Evolutionary conservation across 2,797 vertebrate genomes (phyloP).

Genomic region (Oreortyx pictus): DNA sequence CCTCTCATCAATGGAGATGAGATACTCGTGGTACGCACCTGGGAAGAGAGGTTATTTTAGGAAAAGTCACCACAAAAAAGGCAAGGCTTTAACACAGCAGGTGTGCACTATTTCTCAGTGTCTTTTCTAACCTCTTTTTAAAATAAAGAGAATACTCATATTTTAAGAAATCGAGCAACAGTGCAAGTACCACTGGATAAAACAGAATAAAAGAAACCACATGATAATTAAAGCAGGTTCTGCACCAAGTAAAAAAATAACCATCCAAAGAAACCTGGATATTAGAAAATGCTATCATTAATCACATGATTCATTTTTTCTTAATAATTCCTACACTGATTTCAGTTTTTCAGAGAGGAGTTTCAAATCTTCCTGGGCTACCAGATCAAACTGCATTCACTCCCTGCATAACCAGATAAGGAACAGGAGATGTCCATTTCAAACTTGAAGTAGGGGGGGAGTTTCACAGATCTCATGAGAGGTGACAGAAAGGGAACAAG

Average conservation of each 20-base stretch:
- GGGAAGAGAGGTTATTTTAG: not conserved
- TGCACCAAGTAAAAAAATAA: not conserved
- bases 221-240: not conserved
- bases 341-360: not conserved
- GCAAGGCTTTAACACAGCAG: not conserved
- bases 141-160: not conserved
- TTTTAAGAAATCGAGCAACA: not conserved
- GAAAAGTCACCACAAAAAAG: not conserved
- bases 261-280: not conserved
- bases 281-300: not conserved
- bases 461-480: not conserved
- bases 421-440: not conserved
- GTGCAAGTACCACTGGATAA: not conserved
- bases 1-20: not conserved
- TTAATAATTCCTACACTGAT: not conserved
- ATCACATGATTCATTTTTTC: not conserved
- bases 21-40: not conserved
- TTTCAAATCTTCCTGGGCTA: not conserved
- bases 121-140: not conserved
- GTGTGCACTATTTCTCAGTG: not conserved
- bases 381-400: not conserved
- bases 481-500: not conserved
- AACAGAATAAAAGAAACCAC: not conserved
- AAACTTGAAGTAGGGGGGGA: not conserved
- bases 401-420: not conserved